Conservation (phyloP, 2,797 vertebrate species). For the Catamblyrhynchus diadema region DNA sequence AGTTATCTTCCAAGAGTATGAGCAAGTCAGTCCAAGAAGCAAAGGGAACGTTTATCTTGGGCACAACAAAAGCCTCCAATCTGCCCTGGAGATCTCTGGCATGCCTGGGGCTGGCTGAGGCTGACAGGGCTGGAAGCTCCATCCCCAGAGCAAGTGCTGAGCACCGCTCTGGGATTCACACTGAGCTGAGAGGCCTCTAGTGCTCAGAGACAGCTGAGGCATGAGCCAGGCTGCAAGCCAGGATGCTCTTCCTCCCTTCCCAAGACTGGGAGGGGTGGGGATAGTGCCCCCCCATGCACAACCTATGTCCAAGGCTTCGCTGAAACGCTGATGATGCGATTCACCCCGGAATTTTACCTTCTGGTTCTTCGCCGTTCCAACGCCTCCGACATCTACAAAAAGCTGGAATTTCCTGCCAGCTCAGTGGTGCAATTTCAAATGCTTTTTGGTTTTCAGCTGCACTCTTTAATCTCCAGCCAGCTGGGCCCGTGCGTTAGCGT, state of each 20-base stretch:
- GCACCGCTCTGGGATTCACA: neutral
- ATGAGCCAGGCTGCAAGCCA: slow-evolving; percentile 7
- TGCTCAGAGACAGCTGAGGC: neutral
- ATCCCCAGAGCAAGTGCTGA: neutral
- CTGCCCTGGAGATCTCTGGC: slow-evolving; percentile 41
- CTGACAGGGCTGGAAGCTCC: neutral
- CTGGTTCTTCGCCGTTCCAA: slow-evolving; percentile 32
- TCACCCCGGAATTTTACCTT: slow-evolving; percentile 8
- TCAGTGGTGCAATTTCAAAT: slow-evolving; percentile 61
- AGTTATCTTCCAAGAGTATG: neutral
- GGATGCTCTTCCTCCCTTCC: neutral
- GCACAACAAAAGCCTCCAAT: slow-evolving; percentile 12
- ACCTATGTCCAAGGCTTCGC: neutral
- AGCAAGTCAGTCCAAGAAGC: neutral
- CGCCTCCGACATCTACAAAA: slow-evolving; percentile 57
- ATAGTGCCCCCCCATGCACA: neutral
- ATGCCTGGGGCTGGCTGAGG: neutral
- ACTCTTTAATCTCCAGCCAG: slow-evolving; percentile 71
- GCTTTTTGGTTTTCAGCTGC: slow-evolving; percentile 51
- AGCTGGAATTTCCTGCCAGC: slow-evolving; percentile 72
- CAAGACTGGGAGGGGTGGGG: neutral
- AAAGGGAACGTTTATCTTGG: neutral
- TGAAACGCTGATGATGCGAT: slow-evolving; percentile 28
- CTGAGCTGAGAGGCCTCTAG: neutral
- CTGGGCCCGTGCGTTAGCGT: slow-evolving; percentile 53